Percentiles rank a stretch among this genome's conserved stretches.
These are phyloP conservation scores for Drosophila watanabei DNA, from an alignment of 1,140 invertebrate species.

Conservation along the genomic window DNA sequence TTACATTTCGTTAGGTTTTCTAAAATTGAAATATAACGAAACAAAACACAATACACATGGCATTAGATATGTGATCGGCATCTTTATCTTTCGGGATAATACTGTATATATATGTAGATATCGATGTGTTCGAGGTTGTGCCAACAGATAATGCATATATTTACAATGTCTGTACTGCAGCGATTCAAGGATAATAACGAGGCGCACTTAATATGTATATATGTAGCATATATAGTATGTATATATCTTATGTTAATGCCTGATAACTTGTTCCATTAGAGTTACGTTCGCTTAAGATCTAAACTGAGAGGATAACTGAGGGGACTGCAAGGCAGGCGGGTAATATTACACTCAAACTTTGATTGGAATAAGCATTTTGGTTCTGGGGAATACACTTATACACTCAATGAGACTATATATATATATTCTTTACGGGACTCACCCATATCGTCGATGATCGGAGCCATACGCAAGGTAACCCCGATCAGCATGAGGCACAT, in stretches of 20 bases:
- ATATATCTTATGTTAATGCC: conserved; percentile 10
- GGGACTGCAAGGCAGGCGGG: conserved; percentile 54
- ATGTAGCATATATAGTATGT: conserved; percentile 4
- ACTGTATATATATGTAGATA: neutral
- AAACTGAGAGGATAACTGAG: conserved; percentile 24
- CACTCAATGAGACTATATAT: neutral
- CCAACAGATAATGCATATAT: conserved; percentile 33
- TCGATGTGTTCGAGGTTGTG: neutral
- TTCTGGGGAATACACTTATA: conserved; percentile 10
- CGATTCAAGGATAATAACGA: conserved; percentile 59
- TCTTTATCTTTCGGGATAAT: conserved; percentile 23
- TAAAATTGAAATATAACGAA: conserved; percentile 71
- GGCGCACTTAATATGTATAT: conserved; percentile 18
- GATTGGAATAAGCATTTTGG: conserved; percentile 34
- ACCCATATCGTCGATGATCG: conserved; percentile 97
- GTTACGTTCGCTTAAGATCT: conserved; percentile 43
- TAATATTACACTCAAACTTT: conserved; percentile 1
- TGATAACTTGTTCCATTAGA: conserved; percentile 73
- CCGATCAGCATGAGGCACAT: conserved; percentile 95
- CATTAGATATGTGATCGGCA: conserved; percentile 59
- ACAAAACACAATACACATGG: conserved; percentile 72
- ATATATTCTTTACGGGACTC: conserved; percentile 85
- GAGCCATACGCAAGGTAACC: conserved; percentile 94
- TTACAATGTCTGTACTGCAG: conserved; percentile 37
- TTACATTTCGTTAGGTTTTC: conserved; percentile 74